Conservation (phyloP, 2,797 vertebrate genomes). For the Heteromormyrus szaboi region DNA sequence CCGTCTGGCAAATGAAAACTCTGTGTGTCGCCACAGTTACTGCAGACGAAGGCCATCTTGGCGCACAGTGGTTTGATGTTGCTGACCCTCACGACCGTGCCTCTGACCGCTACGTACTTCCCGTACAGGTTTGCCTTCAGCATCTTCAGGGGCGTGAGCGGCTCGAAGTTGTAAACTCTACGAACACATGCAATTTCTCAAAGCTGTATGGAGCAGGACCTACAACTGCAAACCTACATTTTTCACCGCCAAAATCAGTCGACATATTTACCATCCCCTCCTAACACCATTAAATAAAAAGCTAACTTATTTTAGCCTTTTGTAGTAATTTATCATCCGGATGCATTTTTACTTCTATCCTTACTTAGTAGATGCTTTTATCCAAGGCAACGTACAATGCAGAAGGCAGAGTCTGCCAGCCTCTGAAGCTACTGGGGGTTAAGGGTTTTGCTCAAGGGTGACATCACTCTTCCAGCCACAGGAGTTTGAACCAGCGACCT, state of each 20-base stretch:
- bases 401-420: not conserved
- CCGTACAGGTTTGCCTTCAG: slow-evolving; percentile 86
- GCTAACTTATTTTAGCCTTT: not conserved
- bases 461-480: not conserved
- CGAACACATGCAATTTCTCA: not conserved
- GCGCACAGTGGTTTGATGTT: slow-evolving; percentile 88
- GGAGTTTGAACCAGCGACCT: not conserved
- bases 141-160: slow-evolving; percentile 74
- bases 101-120: slow-evolving; percentile 77
- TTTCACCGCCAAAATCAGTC: not conserved
- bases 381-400: not conserved
- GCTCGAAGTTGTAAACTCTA: slow-evolving; percentile 92
- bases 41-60: slow-evolving; percentile 82
- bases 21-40: slow-evolving; percentile 67
- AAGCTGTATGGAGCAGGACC: not conserved
- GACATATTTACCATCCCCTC: not conserved
- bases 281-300: not conserved
- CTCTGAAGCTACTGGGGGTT: not conserved
- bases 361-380: not conserved
- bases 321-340: not conserved
- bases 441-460: not conserved
- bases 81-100: slow-evolving; percentile 88
- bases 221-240: not conserved
- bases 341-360: not conserved
- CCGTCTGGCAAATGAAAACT: slow-evolving; percentile 77